A percentile compares a stretch with the other conserved stretches of the same genome.
Conservation (phyloP, 2,797 vertebrate species). For the Chrysocyon brachyurus region DNA sequence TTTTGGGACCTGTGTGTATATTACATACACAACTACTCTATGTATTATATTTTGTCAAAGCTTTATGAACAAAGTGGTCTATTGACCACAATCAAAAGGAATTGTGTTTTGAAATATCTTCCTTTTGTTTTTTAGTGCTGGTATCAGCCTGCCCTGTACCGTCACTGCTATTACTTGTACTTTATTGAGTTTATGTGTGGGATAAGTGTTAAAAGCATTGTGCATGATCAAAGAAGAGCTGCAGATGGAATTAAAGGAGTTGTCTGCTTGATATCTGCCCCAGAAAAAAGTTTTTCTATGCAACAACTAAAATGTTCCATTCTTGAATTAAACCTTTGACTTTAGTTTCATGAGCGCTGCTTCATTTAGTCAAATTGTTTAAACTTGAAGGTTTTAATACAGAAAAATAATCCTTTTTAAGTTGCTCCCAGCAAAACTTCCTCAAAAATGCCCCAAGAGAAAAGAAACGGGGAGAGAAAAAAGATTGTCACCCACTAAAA, state of each 20-base stretch:
- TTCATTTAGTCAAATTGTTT: neutral
- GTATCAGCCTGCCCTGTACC: neutral
- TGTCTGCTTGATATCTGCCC: neutral
- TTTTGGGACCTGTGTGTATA: neutral
- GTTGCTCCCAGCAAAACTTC: neutral
- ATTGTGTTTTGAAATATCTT: neutral
- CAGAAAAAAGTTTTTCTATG: neutral
- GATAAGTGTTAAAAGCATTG: neutral
- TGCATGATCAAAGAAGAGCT: neutral
- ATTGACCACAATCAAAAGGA: neutral
- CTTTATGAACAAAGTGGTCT: slow-evolving; percentile 32
- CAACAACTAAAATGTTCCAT: neutral
- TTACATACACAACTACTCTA: neutral
- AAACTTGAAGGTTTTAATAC: neutral
- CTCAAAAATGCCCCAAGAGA: neutral
- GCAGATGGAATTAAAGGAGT: neutral
- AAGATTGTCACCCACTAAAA: slow-evolving; percentile 63
- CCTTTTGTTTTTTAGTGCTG: neutral
- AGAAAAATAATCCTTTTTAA: neutral
- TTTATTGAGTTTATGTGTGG: neutral
- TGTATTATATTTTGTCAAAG: neutral
- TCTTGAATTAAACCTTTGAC: neutral
- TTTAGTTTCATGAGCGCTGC: neutral
- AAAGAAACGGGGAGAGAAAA: neutral
- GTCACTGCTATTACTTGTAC: neutral